phyloP scores from a whole-genome alignment of 2,113 vertebrate species.

The Dipodomys merriami region DNA sequence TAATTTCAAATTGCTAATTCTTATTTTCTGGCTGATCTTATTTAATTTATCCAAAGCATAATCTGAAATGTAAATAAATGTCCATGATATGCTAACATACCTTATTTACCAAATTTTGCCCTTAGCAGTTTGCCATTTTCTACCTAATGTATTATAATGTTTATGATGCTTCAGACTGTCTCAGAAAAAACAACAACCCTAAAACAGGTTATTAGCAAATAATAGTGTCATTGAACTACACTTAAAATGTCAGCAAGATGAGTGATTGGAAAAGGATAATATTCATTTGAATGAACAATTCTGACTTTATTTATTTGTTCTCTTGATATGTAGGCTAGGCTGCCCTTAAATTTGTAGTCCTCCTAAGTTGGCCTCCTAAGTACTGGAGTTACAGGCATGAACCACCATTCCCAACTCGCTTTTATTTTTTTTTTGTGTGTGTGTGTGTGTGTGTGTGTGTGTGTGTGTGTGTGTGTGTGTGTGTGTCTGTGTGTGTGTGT shows the following conservation, averaged over 20 bases:
- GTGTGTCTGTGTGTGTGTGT: too few species aligned
- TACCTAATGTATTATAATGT: not conserved
- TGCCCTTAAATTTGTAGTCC: not conserved
- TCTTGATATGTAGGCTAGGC: not conserved
- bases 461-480: too few species aligned
- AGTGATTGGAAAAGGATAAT: not conserved
- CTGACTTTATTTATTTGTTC: not conserved
- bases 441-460: too few species aligned
- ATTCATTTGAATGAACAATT: slow-evolving; percentile 9
- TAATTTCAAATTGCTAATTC: not conserved
- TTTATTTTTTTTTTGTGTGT: too few species aligned
- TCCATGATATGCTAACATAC: not conserved
- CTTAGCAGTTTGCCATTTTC: not conserved
- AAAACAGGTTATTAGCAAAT: not conserved
- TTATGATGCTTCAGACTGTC: not conserved
- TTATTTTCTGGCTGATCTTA: not conserved
- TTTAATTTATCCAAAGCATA: not conserved
- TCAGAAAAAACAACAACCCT: not conserved
- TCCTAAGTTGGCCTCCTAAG: not conserved
- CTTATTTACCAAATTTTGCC: not conserved
- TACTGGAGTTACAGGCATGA: not conserved
- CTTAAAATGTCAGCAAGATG: not conserved
- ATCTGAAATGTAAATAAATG: not conserved
- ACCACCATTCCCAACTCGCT: not conserved
- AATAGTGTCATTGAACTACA: not conserved